phyloP scores from a whole-genome alignment of 2,797 vertebrate genomes.

The Heterohyrax brucei region DNA sequence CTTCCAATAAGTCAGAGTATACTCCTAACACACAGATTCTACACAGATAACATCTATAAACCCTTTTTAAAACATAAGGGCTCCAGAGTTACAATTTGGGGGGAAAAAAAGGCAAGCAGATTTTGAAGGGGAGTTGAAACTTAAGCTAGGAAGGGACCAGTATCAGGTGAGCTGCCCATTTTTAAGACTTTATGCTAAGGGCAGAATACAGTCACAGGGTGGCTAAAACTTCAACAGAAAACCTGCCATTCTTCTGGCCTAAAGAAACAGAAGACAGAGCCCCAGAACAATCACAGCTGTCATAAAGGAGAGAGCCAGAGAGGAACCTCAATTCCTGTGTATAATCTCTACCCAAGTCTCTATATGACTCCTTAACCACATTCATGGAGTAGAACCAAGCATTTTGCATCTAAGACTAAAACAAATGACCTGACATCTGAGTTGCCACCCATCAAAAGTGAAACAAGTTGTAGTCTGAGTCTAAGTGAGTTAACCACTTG shows the following conservation, averaged over 20 bases:
- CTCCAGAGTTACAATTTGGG: not conserved
- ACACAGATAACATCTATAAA: not conserved
- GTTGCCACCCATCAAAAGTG: too few species aligned
- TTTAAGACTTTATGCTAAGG: conserved; percentile 18
- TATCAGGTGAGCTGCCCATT: not conserved
- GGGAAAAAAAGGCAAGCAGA: conserved; percentile 16
- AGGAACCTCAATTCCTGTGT: not conserved
- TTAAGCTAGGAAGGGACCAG: not conserved
- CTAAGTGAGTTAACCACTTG: too few species aligned
- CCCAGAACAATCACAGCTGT: conserved; percentile 8
- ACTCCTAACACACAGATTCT: not conserved
- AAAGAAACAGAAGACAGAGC: not conserved
- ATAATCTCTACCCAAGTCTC: conserved; percentile 6
- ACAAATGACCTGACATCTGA: conserved; percentile 10
- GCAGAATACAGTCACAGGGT: not conserved
- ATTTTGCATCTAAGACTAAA: not conserved
- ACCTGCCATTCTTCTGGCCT: not conserved
- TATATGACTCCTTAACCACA: not conserved
- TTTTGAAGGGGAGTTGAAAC: conserved; percentile 34
- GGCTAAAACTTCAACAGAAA: conserved; percentile 11
- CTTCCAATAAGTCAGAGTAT: not conserved
- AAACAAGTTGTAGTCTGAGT: too few species aligned
- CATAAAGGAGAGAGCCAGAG: conserved; percentile 3
- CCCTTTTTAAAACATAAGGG: conserved; percentile 23
- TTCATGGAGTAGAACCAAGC: not conserved